Evolutionary conservation across 2,888 invertebrate species (phyloP).

Genomic region (Heteropelma amictum): DNA sequence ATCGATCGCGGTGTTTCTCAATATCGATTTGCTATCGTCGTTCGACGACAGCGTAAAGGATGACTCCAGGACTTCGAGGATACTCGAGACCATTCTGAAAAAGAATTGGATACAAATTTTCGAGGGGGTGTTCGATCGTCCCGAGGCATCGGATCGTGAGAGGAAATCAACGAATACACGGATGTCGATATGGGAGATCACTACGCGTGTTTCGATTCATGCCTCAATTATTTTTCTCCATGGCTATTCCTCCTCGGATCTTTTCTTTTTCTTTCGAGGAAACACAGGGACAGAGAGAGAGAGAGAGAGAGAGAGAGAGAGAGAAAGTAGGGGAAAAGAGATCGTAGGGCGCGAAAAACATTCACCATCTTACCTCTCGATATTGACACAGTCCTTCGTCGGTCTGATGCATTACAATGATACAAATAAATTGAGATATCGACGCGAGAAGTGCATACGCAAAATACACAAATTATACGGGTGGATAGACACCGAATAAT

Average conservation of each 20-base stretch:
- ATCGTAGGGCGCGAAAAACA: constrained; percentile 42
- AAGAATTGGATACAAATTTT: constrained; percentile 34
- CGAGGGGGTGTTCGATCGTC: no score
- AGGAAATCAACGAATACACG: constrained; percentile 22
- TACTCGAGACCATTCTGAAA: constrained; percentile 82
- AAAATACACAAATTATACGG: constrained; percentile 35
- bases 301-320: neutral
- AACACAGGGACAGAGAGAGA: neutral
- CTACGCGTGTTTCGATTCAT: constrained; percentile 48
- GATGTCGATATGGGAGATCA: constrained; percentile 28
- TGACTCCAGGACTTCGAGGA: constrained; percentile 87
- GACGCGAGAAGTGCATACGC: constrained; percentile 37
- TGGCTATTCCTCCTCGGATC: constrained; percentile 12
- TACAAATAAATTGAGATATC: constrained; percentile 52
- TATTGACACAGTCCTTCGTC: constrained; percentile 74
- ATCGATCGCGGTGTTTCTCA: constrained; percentile 81
- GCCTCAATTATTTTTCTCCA: constrained; percentile 26
- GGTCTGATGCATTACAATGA: constrained; percentile 72
- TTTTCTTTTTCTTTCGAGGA: neutral
- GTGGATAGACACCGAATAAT: constrained; percentile 14
- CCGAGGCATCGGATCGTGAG: neutral
- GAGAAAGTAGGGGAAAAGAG: neutral
- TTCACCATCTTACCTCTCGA: constrained; percentile 73
- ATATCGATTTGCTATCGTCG: constrained; percentile 78
- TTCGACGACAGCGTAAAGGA: constrained; percentile 81